These are phyloP conservation scores for Embidobia sp. DNA, from an alignment of 2,888 invertebrate species.

Conservation along the genomic window DNA sequence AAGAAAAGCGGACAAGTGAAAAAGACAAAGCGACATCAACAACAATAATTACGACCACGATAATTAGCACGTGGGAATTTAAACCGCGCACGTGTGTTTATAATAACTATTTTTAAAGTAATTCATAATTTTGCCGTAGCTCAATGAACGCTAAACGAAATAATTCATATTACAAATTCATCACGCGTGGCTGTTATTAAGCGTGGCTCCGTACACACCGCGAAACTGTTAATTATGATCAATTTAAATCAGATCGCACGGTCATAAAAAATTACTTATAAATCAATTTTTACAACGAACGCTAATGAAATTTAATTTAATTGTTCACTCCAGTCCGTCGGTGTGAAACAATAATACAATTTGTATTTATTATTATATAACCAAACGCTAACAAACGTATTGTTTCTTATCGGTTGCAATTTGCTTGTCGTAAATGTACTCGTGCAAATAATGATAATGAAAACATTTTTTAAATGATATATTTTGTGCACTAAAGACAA, in stretches of 20 bases:
- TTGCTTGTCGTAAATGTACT: too few relatives aligned
- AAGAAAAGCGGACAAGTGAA: constrained; percentile 2
- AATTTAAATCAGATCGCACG: constrained; percentile 33
- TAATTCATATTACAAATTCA: constrained; percentile 49
- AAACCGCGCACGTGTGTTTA: constrained; percentile 33
- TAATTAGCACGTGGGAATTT: constrained; percentile 44
- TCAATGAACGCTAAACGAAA: constrained; percentile 54
- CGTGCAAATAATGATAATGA: too few relatives aligned
- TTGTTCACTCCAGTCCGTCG: too few relatives aligned
- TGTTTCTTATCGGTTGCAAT: too few relatives aligned
- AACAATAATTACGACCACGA: constrained; percentile 41
- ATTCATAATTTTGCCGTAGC: constrained; percentile 27
- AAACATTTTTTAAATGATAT: neutral
- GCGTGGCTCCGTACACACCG: neutral
- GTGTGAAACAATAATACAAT: too few relatives aligned
- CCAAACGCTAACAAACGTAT: too few relatives aligned
- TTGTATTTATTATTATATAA: too few relatives aligned
- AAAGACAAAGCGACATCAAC: constrained; percentile 41
- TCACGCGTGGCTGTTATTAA: constrained; percentile 24
- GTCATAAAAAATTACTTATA: constrained; percentile 15
- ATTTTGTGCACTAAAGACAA: too few relatives aligned
- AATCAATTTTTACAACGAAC: constrained; percentile 19
- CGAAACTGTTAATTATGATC: constrained; percentile 42
- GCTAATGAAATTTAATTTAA: constrained; percentile 20
- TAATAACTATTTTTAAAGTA: constrained; percentile 60